Base-by-base conservation (phyloP, 2,113 vertebrate species). In the Cyanoderma ruficeps region DNA sequence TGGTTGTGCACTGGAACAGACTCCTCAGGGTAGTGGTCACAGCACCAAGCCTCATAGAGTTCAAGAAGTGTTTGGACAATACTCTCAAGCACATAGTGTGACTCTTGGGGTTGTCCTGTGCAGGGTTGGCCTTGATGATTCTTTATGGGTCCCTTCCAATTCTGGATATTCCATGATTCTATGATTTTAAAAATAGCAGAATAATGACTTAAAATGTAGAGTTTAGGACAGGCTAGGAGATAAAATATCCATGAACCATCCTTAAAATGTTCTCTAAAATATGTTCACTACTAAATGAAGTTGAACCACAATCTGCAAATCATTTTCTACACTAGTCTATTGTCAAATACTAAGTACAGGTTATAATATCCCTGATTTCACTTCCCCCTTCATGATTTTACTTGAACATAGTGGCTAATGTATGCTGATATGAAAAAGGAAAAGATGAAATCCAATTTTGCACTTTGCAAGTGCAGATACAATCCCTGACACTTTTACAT, bases 1-100 rank as follows among this genome's bases (percentile, higher is more conserved):
- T 14, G 20, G 0, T 1, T 60, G 28, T 2, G 9, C 13, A 25
- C 28, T 67, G 23, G 28, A 30, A 10, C 7, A 53, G 13, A 2
- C 3, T 60, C 5, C 52, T 23, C 19, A 25, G 10, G 20, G 11
- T 1, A 75, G 9, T 13, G 20, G 3, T 18, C 46, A 75, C 28
- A 30, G 13, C 37, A 67, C 19, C 37, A 59, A 44, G 0, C 6
- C 10, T 75, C 4, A 1, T 3, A 3, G 33, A 59, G 13, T 10
- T 46, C 28, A 67, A 30, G 23, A 44, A 28, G 19, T 2, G 7
- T 60, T 89, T 67, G 37, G 23, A 46, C 60, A 60, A 10, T 20
- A 41, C 10, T 37, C 23, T 39, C 9, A 11, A 15, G 33, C 7
- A n/a, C 23, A 16, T 7, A 15, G 10, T 30, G 27, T 28, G 13